Base-by-base conservation (phyloP, 2,113 vertebrate species). In the Phainopepla nitens region DNA sequence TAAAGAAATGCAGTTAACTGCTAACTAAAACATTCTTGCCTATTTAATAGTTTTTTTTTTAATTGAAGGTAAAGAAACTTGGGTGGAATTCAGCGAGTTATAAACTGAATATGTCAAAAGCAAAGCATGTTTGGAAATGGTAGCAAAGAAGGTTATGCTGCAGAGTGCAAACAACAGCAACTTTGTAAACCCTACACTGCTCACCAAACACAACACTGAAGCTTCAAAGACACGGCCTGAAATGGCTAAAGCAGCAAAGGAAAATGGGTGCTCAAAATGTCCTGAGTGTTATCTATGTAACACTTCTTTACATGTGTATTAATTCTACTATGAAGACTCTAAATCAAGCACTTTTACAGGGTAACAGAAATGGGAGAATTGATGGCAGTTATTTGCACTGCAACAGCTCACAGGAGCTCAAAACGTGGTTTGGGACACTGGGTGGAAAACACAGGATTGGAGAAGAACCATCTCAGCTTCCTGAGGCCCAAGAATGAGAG, bases 111-210 rank as follows among this genome's bases (percentile, higher is more conserved):
- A 64, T 0, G 0, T 21, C 20, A 44, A 15, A 66, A 88, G n/a
- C 13, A 45, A 75, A 65, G 17, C 2, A 9, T 22, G 25, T 47
- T 62, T 64, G 35, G 35, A 49, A 87, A 31, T 2, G 7, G 33
- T 0, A 39, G 58, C 64, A 71, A 15, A 50, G 78, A 28, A 44
- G 49, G 39, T 21, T 21, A 1, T 16, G 65, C 19, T 22, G 35
- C 9, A 10, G 23, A 79, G 33, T 1, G 8, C 14, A 33, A 36
- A 25, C 33, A 62, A 17, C 5, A 64, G 36, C 5, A 3, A 18
- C n/a, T 75, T 1, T 16, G n/a, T 41, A 89, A 66, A 29, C 11
- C 33, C 57, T 14, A 0, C 0, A 0, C 36, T 62, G 39, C 31
- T 20, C 65, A 27, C 25, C 11, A 7, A 51, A 27, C 16, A 54